phyloP scores from a whole-genome alignment of 2,888 invertebrate species.

The Cyaniris semiargus region DNA sequence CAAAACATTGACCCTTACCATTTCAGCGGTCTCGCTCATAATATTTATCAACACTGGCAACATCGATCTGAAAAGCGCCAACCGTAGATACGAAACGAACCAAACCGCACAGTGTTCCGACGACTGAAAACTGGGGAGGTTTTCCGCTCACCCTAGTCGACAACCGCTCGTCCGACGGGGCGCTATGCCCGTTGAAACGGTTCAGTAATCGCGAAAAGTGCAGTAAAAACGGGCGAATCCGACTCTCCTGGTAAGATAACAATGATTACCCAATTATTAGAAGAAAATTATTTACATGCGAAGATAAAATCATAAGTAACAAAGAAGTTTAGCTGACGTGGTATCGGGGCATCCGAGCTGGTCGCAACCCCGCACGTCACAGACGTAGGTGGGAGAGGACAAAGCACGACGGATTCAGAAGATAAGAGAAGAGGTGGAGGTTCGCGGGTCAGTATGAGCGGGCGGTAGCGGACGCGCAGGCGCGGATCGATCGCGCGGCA shows the following conservation, averaged over 20 bases:
- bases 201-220: constrained; percentile 36
- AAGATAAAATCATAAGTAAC: neutral
- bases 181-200: constrained; percentile 34
- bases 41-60: constrained; percentile 43
- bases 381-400: constrained; percentile 38
- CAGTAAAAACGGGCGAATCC: constrained; percentile 4
- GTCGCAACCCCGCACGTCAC: constrained; percentile 4
- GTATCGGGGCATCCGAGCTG: constrained; percentile 36
- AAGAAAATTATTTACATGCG: neutral
- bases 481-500: constrained; percentile 58
- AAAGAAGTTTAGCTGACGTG: constrained; percentile 33
- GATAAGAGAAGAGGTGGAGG: constrained; percentile 45
- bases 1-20: constrained; percentile 60
- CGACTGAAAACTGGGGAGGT: constrained; percentile 36
- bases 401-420: constrained; percentile 45
- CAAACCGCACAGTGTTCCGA: constrained; percentile 41
- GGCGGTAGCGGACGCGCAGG: constrained; percentile 52
- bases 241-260: neutral
- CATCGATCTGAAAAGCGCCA: constrained; percentile 39
- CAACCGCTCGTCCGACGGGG: constrained; percentile 35
- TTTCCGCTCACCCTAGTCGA: constrained; percentile 35
- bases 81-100: constrained; percentile 35
- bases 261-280: neutral
- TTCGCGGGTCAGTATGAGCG: constrained; percentile 44
- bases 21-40: constrained; percentile 55